phyloP scores from a whole-genome alignment of 2,113 vertebrate genomes.

The Lepus timidus region DNA sequence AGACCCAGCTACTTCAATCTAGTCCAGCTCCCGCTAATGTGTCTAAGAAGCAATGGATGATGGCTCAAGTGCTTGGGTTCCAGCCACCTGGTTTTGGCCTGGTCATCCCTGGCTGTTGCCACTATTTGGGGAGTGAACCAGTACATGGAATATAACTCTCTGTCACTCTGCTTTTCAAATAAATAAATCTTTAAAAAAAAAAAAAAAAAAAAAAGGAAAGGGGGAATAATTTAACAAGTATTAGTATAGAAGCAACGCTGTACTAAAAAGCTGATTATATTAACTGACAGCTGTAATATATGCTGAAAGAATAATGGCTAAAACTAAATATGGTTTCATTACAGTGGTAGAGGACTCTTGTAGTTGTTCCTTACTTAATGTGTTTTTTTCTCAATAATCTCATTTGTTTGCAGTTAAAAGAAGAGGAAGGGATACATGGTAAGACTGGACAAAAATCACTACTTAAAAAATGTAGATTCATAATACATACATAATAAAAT shows the following conservation, averaged over 20 bases:
- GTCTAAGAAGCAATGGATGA: too few species aligned
- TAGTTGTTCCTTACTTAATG: background rate
- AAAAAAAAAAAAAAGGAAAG: too few species aligned
- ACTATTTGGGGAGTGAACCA: too few species aligned
- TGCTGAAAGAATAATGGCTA: slow-evolving; percentile 8
- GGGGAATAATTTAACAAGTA: too few species aligned
- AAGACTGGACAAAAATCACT: background rate
- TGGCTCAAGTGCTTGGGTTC: too few species aligned
- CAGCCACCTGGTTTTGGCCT: too few species aligned
- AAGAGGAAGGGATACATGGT: background rate
- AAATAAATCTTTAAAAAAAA: too few species aligned
- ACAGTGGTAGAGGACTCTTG: background rate
- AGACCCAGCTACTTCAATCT: too few species aligned
- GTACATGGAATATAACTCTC: too few species aligned
- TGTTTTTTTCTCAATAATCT: background rate
- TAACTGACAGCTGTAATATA: slow-evolving; percentile 37
- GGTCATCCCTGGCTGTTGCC: too few species aligned
- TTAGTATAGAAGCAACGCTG: background rate
- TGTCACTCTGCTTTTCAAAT: too few species aligned
- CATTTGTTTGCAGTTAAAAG: slow-evolving; percentile 31
- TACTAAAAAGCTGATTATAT: slow-evolving; percentile 18
- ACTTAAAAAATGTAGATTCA: background rate
- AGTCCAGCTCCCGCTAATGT: too few species aligned
- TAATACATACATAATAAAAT: background rate
- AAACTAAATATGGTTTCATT: slow-evolving; percentile 25